Evolutionary conservation across 2,888 invertebrate species (phyloP).

Genomic region (Pterostichus niger): DNA sequence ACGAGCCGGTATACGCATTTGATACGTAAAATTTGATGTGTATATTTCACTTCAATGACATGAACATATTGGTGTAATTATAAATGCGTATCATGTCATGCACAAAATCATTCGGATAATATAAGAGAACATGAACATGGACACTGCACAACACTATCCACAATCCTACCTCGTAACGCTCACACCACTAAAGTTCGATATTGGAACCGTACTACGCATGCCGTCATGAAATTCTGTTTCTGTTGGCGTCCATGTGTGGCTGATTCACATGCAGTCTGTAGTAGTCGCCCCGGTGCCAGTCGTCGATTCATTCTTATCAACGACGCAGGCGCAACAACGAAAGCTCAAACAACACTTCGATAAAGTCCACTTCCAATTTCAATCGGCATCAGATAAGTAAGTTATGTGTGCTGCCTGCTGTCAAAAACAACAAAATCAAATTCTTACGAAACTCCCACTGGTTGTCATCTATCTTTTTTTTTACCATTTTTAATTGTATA

Average conservation of each 20-base stretch:
- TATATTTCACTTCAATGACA: constrained; percentile 2
- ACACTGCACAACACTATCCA: constrained; percentile 30
- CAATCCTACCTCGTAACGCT: neutral
- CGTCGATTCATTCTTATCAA: constrained; percentile 15
- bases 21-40: neutral
- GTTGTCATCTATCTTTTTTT: neutral
- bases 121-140: neutral
- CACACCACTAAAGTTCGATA: constrained; percentile 22
- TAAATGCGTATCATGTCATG: neutral
- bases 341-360: neutral
- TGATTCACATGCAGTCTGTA: constrained; percentile 20
- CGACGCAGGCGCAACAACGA: constrained; percentile 3
- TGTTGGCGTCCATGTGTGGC: constrained; percentile 1
- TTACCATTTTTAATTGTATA: neutral
- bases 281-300: neutral
- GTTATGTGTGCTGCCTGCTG: neutral
- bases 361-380: constrained; percentile 11
- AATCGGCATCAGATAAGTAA: constrained; percentile 10
- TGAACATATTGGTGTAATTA: neutral
- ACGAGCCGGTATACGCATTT: neutral
- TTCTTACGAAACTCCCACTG: neutral
- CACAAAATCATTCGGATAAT: neutral
- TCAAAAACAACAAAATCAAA: neutral
- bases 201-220: constrained; percentile 16
- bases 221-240: neutral